phyloP scores from a whole-genome alignment of 2,113 vertebrate species.

The Taxidea taxus region DNA sequence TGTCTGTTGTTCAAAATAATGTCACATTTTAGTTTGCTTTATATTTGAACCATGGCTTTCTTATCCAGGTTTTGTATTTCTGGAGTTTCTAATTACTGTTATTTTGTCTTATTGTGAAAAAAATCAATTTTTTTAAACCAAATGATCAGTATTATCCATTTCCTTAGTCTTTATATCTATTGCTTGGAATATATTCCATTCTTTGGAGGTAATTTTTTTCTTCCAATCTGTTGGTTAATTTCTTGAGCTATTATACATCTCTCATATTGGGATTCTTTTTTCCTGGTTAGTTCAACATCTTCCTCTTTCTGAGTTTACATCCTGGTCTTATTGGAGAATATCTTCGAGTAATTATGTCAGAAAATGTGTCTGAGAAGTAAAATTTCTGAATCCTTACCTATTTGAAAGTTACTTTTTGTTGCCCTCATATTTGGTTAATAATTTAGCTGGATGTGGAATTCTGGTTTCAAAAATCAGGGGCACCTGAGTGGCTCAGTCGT shows the following conservation, averaged over 20 bases:
- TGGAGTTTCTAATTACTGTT: not conserved
- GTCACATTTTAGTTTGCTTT: constrained; percentile 23
- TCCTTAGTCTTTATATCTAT: not conserved
- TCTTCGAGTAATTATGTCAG: constrained; percentile 23
- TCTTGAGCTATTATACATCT: not conserved
- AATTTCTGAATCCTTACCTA: constrained; percentile 14
- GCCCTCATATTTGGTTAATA: constrained; percentile 1
- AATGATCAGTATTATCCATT: not conserved
- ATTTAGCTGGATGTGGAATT: not conserved
- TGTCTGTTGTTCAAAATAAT: not conserved
- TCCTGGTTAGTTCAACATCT: not conserved
- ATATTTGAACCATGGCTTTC: not conserved
- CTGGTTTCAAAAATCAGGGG: not conserved
- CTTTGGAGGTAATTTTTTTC: not conserved
- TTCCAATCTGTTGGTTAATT: not conserved
- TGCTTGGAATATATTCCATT: not conserved
- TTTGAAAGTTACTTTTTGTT: constrained; percentile 34
- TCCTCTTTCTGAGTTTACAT: constrained; percentile 29
- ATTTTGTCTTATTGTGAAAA: not conserved
- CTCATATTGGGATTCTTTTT: not conserved
- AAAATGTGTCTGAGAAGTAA: not conserved
- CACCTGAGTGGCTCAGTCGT: too few relatives aligned
- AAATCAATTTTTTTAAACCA: not conserved
- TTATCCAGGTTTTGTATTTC: not conserved
- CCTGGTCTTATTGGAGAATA: not conserved